Percentiles rank a stretch among this genome's conserved stretches.
Conservation (phyloP, 2,113 vertebrate genomes). For the Pollimyrus isidori region DNA sequence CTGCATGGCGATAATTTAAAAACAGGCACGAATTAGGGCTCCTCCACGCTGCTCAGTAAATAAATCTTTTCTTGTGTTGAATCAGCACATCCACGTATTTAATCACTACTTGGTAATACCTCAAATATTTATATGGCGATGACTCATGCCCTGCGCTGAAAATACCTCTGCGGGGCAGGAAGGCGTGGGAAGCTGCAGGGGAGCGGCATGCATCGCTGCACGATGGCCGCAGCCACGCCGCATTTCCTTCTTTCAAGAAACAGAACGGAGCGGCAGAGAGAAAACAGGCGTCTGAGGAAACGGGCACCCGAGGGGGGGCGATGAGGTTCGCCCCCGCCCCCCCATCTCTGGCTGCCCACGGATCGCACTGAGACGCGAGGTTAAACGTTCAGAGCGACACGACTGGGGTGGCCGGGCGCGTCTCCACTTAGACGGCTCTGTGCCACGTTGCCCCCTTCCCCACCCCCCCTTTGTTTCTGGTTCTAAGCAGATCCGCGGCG, state of each 20-base stretch:
- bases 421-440: not conserved
- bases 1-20: not conserved
- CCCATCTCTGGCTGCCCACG: not conserved
- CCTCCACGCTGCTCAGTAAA: not conserved
- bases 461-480: not conserved
- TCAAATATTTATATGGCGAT: constrained; percentile 17
- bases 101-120: not conserved
- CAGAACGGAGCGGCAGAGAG: not conserved
- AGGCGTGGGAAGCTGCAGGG: constrained; percentile 18
- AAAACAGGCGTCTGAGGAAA: not conserved
- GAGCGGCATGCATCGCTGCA: constrained; percentile 46
- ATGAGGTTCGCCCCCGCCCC: too few relatives aligned
- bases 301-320: not conserved
- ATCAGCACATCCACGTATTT: not conserved
- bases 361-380: not conserved
- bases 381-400: not conserved
- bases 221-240: constrained; percentile 46
- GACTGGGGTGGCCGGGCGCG: not conserved
- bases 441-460: not conserved
- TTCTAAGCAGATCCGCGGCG: not conserved
- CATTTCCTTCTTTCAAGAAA: constrained; percentile 27
- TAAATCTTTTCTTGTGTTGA: not conserved
- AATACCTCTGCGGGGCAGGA: not conserved
- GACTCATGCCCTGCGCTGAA: constrained; percentile 9
- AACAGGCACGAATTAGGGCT: not conserved